Evolutionary conservation across 2,113 vertebrate species (phyloP), one percentile per base, ranked within the genome.

Genomic region (Salvator merianae): DNA sequence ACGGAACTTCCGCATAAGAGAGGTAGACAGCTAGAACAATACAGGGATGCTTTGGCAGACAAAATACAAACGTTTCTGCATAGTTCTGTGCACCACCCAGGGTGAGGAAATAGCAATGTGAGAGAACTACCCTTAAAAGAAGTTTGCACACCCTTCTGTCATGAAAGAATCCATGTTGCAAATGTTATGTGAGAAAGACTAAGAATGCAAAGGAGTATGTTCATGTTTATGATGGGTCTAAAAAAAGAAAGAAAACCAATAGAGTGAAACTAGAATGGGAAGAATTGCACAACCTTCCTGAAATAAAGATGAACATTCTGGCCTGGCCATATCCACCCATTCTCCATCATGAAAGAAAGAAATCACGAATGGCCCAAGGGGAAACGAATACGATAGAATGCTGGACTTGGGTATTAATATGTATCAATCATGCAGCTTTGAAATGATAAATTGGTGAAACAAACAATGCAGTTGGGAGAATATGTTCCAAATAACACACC

Each of bases 361-460:
- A 22, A 93, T 2, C 81, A 75, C 50, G 88, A 89, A 83, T 59
- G 83, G 89, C 82, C 81, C 85, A 20, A 70, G 77, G 82, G 71
- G 53, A 84, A 80, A 76, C 38, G 38, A 75, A 63, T 50, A 50
- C 13, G 59, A 34, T 28, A 14, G 76, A 87, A 79, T 62, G 68
- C 38, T 4, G 14, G 76, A 71, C 30, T 24, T 59, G 2, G 47
- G 72, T 87, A 87, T 84, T 80, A 80, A 81, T 63, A 84, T 83
- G 88, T 73, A 91, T 90, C 89, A 91, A 34, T 89, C 91, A 93
- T 86, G 89, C 86, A 92, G 89, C 68, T 85, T 68, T 77, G 77
- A 92, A 89, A 91, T 92, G 92, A 90, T 84, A 93, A 73, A 84
- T 81, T 86, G 59, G 76, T 90, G 89, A 84, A 93, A 91, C 84